Conservation (phyloP, 1,140 invertebrate genomes). For the Penaeus vannamei region DNA sequence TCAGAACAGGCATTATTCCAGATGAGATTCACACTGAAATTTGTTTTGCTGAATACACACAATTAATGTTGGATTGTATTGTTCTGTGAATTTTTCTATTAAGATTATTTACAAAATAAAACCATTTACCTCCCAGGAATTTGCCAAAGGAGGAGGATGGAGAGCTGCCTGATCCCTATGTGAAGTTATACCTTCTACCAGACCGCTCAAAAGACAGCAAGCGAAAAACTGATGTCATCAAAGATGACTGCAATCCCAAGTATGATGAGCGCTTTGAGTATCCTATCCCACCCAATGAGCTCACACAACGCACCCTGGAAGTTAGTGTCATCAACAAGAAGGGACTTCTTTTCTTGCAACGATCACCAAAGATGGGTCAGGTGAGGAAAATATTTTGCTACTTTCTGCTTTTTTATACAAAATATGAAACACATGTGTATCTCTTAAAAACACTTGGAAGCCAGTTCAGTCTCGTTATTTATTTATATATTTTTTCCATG, state of each 20-base stretch:
- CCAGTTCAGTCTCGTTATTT: too few species aligned
- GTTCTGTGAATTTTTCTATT: not conserved
- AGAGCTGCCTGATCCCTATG: conserved; percentile 94
- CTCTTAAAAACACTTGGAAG: too few species aligned
- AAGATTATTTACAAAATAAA: not conserved
- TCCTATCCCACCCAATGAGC: conserved; percentile 79
- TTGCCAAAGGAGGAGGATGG: conserved; percentile 86
- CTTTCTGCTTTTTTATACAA: not conserved
- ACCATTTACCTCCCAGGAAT: conserved; percentile 74
- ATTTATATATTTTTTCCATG: too few species aligned
- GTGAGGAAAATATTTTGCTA: conserved; percentile 71
- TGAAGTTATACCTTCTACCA: conserved; percentile 92
- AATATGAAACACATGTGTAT: too few species aligned
- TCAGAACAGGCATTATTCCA: too few species aligned
- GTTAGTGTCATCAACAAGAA: conserved; percentile 89
- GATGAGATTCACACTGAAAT: too few species aligned
- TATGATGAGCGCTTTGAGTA: conserved; percentile 94
- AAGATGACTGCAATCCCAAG: conserved; percentile 91
- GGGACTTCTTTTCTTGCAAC: conserved; percentile 75
- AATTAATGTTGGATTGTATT: too few species aligned
- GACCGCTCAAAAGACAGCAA: conserved; percentile 90
- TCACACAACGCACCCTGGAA: conserved; percentile 80
- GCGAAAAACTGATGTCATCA: conserved; percentile 83
- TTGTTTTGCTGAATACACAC: too few species aligned
- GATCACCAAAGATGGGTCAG: conserved; percentile 84